These are phyloP conservation scores for Apodemia duryi DNA, from an alignment of 2,888 invertebrate species.

Conservation along the genomic window DNA sequence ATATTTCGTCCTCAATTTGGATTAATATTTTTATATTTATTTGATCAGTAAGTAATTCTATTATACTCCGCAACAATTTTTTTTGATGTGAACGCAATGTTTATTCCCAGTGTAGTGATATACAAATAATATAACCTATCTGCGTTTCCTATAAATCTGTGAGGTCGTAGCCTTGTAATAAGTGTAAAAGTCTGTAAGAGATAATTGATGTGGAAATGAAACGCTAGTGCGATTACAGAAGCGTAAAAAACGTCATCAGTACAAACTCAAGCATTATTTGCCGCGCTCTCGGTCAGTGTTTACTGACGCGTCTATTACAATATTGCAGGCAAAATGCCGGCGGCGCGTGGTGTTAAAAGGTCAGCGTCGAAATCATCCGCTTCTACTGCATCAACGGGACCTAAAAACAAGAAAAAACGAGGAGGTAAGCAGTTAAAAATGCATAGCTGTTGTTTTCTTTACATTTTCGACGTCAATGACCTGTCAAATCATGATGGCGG, in stretches of 20 bases:
- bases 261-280: constrained; percentile 52
- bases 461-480: constrained; percentile 72
- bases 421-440: constrained; percentile 52
- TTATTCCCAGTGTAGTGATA: constrained; percentile 68
- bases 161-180: constrained; percentile 61
- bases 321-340: constrained; percentile 77
- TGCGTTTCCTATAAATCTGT: constrained; percentile 65
- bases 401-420: constrained; percentile 76
- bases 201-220: constrained; percentile 52
- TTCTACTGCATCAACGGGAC: constrained; percentile 51
- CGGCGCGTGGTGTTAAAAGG: constrained; percentile 73
- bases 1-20: constrained; percentile 44
- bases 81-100: constrained; percentile 59
- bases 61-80: constrained; percentile 36
- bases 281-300: constrained; percentile 59
- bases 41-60: constrained; percentile 61
- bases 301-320: constrained; percentile 70
- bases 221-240: constrained; percentile 62
- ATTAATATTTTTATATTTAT: constrained; percentile 41
- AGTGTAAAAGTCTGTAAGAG: constrained; percentile 45
- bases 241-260: constrained; percentile 63
- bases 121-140: constrained; percentile 77
- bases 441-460: constrained; percentile 72
- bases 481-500: constrained; percentile 76
- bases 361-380: constrained; percentile 66